Base-by-base conservation (phyloP, 2,113 vertebrate species). In the Pseudonaja textilis region DNA sequence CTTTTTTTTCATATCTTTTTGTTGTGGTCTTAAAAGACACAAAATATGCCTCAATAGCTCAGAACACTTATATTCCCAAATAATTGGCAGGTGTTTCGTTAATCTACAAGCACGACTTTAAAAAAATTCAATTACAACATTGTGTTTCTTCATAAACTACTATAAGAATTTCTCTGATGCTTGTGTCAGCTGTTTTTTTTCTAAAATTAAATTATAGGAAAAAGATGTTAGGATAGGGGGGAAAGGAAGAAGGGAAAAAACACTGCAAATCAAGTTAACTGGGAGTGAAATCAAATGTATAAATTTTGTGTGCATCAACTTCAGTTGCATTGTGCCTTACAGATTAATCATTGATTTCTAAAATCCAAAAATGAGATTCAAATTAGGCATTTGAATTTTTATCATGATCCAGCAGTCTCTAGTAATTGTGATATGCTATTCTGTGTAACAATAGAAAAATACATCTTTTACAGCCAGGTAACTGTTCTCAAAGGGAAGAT, bases 261-360 rank as follows among this genome's bases (percentile, higher is more conserved):
- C 26, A 22, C 29, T 69, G 55, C 52, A 56, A 85, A 91, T 10
- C 69, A 91, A 95, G 39, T 5, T 47, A 92, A 93, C 85, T 93
- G 81, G 20, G 42, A 94, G 88, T 92, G 96, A 93, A 94, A 93
- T 95, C 85, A 95, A 94, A 95, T 89, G 57, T 94, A 57, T 25
- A 23, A 45, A 59, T 93, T 94, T 52, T 55, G 0, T 22, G 54
- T 86, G 52, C 3, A 25, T 86, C 93, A 95, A 96, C 95, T 95
- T 96, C 94, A 92, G 45, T 95, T 95, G 91, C 93, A 95, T 88
- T 94, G 85, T 90, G 95, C 93, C 94, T 96, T 97, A 96, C 93
- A 93, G 92, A 92, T 87, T 95, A 85, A 42, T 94, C 92, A 94
- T 91, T 96, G 92, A 96, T 96, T 96, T 93, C 89, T 0, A 0